Evolutionary conservation across 2,888 invertebrate genomes (phyloP).

Genomic region (Scotopteryx bipunctaria): DNA sequence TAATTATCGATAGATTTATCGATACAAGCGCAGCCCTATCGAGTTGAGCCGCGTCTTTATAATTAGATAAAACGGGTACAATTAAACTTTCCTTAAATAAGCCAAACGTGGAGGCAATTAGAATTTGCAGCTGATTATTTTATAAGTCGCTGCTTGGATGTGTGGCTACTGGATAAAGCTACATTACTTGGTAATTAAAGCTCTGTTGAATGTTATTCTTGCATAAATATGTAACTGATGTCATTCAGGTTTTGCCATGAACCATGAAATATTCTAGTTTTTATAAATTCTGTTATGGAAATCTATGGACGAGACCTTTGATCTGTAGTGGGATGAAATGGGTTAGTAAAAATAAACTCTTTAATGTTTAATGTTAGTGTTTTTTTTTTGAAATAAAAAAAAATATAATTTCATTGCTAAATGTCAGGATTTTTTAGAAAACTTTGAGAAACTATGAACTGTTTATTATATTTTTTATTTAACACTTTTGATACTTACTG

Average conservation of each 20-base stretch:
- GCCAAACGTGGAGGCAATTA: constrained; percentile 76
- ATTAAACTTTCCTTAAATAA: constrained; percentile 82
- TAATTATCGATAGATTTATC: constrained; percentile 28
- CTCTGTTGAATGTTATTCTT: background rate
- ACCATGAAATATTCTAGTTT: no score
- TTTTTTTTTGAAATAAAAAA: no score
- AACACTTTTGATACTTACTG: no score
- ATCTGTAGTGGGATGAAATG: background rate
- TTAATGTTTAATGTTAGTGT: no score
- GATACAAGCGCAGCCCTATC: constrained; percentile 32
- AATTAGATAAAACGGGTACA: constrained; percentile 80
- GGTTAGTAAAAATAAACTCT: background rate
- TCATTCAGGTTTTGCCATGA: no score
- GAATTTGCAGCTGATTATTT: constrained; percentile 74
- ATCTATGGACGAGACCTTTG: no score
- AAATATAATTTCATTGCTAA: no score
- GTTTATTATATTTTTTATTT: no score
- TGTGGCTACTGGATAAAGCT: constrained; percentile 25
- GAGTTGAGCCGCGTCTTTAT: constrained; percentile 72
- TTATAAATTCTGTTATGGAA: no score
- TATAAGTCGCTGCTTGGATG: constrained; percentile 52
- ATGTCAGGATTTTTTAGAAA: no score
- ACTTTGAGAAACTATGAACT: no score
- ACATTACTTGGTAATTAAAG: constrained; percentile 11
- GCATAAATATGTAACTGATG: no score